Conservation (phyloP, 37 sponge, comb jelly and placozoan genomes). For the Bolinopsis microptera region DNA sequence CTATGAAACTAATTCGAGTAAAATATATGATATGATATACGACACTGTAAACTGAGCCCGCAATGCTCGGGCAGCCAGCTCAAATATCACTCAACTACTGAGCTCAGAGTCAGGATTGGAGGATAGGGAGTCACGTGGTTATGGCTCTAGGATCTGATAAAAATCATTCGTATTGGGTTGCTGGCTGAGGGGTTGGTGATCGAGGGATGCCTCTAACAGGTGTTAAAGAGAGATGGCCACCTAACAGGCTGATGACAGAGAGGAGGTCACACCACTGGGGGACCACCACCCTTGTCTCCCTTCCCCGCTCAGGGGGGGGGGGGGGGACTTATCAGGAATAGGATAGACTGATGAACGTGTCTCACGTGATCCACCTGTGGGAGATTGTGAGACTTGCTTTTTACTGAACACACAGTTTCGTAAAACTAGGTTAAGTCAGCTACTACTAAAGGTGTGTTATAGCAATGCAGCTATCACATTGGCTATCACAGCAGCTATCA, state of each 20-base stretch:
- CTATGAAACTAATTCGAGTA: conserved; percentile 7
- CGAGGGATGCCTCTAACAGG: neutral
- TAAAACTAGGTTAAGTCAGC: neutral
- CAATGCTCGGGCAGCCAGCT: neutral
- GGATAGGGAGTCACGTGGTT: neutral
- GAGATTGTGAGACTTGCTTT: neutral
- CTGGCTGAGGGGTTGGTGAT: neutral
- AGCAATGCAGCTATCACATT: no score
- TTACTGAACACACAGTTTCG: neutral
- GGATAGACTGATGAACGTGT: neutral
- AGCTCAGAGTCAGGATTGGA: neutral
- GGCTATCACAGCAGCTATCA: no score
- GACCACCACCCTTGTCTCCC: neutral
- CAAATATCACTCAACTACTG: conserved; percentile 23
- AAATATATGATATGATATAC: neutral
- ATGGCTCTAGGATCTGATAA: neutral
- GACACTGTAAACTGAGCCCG: conserved; percentile 21
- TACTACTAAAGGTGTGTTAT: no score
- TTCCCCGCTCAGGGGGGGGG: neutral
- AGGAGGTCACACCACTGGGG: neutral
- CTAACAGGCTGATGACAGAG: neutral
- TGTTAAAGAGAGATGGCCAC: neutral
- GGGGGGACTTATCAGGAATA: neutral
- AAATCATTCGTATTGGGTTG: neutral
- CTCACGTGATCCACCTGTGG: neutral